These are phyloP conservation scores for Nautilus pompilius DNA, from an alignment of 1,140 invertebrate species.

Conservation along the genomic window DNA sequence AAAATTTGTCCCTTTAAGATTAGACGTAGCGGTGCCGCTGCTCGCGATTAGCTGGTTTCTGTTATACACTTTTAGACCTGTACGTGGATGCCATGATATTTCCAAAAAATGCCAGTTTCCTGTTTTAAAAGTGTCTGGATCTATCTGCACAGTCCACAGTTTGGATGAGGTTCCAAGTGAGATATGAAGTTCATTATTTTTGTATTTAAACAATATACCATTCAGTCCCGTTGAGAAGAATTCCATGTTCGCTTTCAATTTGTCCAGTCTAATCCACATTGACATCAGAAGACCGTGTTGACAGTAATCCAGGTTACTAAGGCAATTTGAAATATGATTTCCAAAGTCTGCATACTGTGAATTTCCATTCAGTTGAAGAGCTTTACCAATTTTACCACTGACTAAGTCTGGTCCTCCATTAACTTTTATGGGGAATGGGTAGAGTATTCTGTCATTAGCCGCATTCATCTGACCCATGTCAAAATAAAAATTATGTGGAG, in stretches of 20 bases:
- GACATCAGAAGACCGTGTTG: slow-evolving; percentile 24
- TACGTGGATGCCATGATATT: slow-evolving; percentile 43
- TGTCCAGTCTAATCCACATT: slow-evolving; percentile 39
- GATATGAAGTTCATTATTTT: slow-evolving; percentile 16
- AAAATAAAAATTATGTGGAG: no score
- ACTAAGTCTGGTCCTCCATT: slow-evolving; percentile 10
- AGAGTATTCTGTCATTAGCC: no score
- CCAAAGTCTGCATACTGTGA: slow-evolving; percentile 18
- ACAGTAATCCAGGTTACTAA: slow-evolving; percentile 19
- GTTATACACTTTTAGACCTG: slow-evolving; percentile 38
- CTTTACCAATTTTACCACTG: slow-evolving; percentile 17
- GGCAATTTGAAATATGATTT: slow-evolving; percentile 11
- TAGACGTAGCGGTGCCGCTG: slow-evolving; percentile 5
- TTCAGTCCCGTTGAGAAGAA: slow-evolving; percentile 47
- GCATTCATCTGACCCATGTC: background rate
- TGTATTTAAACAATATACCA: slow-evolving; percentile 31
- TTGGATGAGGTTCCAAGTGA: slow-evolving; percentile 27
- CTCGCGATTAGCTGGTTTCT: slow-evolving; percentile 30
- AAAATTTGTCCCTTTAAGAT: background rate
- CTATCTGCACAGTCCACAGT: slow-evolving; percentile 22
- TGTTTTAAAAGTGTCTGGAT: slow-evolving; percentile 19
- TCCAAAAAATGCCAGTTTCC: slow-evolving; percentile 49
- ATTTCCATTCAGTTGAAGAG: slow-evolving; percentile 17
- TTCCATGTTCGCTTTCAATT: slow-evolving; percentile 29
- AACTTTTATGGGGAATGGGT: no score